A percentile compares a stretch with the other conserved stretches of the same genome.
phyloP scores from a whole-genome alignment of 2,797 vertebrate species.

The Rallus crepitans region DNA sequence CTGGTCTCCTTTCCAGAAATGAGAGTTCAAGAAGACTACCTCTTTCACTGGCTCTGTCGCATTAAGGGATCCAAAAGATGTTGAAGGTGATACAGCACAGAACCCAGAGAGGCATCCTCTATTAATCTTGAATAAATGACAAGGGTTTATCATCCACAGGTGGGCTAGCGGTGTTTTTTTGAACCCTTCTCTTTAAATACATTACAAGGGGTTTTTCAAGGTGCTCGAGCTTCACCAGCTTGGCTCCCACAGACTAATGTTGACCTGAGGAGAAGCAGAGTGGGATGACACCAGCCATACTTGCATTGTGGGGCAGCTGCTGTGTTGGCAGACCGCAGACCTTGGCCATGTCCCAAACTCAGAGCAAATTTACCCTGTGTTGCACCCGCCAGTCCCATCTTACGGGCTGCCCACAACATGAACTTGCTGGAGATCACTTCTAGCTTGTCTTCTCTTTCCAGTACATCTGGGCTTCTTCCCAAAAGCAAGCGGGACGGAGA shows the following conservation, averaged over 20 bases:
- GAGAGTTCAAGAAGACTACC: not conserved
- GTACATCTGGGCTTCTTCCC: not conserved
- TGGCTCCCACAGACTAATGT: accelerated
- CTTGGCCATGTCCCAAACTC: not conserved
- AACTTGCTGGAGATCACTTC: not conserved
- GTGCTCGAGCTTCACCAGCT: not conserved
- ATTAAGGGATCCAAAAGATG: not conserved
- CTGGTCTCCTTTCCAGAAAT: not conserved
- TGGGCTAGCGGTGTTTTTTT: not conserved
- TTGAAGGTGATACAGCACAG: not conserved
- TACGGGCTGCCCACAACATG: too few species aligned
- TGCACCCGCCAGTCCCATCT: accelerated
- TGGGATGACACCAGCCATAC: not conserved
- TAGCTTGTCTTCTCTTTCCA: not conserved
- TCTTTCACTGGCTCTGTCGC: not conserved
- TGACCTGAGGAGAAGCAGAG: not conserved
- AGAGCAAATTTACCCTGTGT: not conserved
- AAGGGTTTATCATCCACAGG: not conserved
- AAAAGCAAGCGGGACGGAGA: not conserved
- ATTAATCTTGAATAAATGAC: not conserved
- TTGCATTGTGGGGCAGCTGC: not conserved
- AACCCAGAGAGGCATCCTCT: not conserved
- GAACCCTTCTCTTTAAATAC: not conserved
- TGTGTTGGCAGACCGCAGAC: not conserved
- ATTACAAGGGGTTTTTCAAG: not conserved